Evolutionary conservation across 2,113 vertebrate species (phyloP).

Genomic region (Malaclemys terrapin): DNA sequence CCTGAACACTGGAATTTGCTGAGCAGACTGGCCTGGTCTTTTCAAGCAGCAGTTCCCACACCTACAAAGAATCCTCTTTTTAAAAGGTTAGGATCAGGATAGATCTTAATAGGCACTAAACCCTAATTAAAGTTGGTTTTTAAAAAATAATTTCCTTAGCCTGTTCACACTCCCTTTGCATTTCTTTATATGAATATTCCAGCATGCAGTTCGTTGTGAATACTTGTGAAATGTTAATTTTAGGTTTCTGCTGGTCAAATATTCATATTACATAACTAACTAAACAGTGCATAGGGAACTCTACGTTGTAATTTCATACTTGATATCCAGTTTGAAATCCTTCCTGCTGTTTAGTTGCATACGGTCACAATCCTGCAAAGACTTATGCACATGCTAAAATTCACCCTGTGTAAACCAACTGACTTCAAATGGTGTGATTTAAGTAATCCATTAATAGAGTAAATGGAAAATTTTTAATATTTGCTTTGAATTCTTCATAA

Average conservation of each 20-base stretch:
- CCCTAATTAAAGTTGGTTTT: neutral
- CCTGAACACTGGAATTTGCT: neutral
- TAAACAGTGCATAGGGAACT: neutral
- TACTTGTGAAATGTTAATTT: neutral
- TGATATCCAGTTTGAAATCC: neutral
- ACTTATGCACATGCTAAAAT: neutral
- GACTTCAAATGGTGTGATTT: neutral
- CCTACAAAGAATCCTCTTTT: neutral
- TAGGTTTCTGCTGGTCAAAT: neutral
- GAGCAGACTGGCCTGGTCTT: neutral
- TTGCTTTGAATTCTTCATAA: neutral
- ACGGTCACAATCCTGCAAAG: constrained; percentile 25
- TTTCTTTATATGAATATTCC: neutral
- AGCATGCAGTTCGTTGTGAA: neutral
- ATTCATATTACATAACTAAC: neutral
- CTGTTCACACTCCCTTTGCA: neutral
- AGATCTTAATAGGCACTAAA: neutral
- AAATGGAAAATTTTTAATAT: neutral
- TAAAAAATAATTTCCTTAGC: neutral
- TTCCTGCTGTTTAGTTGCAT: neutral
- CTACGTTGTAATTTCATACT: neutral
- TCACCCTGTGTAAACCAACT: neutral
- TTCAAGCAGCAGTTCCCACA: neutral
- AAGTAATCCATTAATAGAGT: neutral
- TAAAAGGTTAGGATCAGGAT: neutral